Evolutionary conservation across 2,797 vertebrate species (phyloP), one percentile per base, ranked within the genome.

Genomic region (Urosaurus nigricauda): DNA sequence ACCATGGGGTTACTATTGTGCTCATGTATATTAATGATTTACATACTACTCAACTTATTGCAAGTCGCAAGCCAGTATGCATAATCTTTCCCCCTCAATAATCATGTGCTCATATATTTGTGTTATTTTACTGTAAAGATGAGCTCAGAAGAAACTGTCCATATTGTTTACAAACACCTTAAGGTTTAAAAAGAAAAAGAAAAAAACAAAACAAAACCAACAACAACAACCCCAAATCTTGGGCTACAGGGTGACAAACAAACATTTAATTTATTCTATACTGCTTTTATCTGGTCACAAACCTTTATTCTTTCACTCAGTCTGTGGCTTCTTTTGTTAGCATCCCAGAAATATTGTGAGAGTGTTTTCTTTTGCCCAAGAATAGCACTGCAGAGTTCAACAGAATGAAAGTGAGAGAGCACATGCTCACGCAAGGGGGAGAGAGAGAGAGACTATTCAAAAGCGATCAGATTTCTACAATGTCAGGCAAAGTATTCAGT

Each of bases 391-490:
- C 73, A 86, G 77, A 89, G 93, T 94, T 93, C 95, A 94, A 90
- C 94, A 95, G 78, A 96, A 95, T 95, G 78, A 96, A 93, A 95
- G 93, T 4, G 4, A 60, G 58, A 19, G 58, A 60, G 58, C 47
- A 6, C 47, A 51, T 51, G 47, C 47, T 51, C 47, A 51, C 5
- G 58, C 17, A 17, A 19, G 19, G 92, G 87, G 88, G 95, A 95
- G 95, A 89, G 95, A 95, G 95, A 43, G 75, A 68, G 75, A 9
- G 32, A 86, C 68, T 60, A 80, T 80, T 80, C 12, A 91, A 96
- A 95, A 95, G 56, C 79, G 68, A 94, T 95, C 94, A 56, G 70
- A 94, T 96, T 96, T 96, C 94, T 93, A 91, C 91, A 94, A 91
- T 87, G 88, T 82, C 94, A 91, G 90, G 89, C 92, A 86, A 90